Percentiles rank a stretch among this genome's conserved stretches.
Evolutionary conservation across 2,888 invertebrate genomes (phyloP).

Genomic region (Acleris holmiana): DNA sequence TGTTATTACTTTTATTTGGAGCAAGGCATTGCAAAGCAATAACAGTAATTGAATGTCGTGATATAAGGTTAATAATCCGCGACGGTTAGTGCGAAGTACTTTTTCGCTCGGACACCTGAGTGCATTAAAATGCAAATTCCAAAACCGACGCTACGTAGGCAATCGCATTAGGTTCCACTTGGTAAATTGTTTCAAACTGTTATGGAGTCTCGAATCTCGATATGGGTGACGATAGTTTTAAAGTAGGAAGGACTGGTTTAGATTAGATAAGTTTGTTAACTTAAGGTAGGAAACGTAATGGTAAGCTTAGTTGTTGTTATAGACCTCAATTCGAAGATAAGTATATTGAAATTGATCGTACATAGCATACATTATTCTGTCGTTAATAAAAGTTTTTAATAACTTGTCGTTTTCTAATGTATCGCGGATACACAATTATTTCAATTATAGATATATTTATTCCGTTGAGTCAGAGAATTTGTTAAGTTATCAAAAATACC

Average conservation of each 20-base stretch:
- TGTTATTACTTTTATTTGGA: too few relatives aligned
- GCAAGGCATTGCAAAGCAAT: slow-evolving; percentile 9
- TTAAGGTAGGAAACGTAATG: not conserved
- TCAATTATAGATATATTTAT: too few relatives aligned
- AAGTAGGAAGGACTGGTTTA: not conserved
- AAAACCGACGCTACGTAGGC: not conserved
- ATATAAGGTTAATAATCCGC: slow-evolving; percentile 2
- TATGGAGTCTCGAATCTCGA: slow-evolving; percentile 12
- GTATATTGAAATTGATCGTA: too few relatives aligned
- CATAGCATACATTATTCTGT: too few relatives aligned
- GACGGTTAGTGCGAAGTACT: slow-evolving; percentile 12
- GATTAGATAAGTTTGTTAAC: too few relatives aligned
- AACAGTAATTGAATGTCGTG: slow-evolving; percentile 18
- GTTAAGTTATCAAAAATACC: not conserved
- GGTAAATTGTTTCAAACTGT: slow-evolving; percentile 8
- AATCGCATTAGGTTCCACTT: slow-evolving; percentile 4
- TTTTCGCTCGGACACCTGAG: slow-evolving; percentile 21
- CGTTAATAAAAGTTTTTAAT: too few relatives aligned
- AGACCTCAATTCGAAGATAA: too few relatives aligned
- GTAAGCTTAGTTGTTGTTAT: not conserved
- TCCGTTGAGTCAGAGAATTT: too few relatives aligned
- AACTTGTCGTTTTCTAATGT: too few relatives aligned
- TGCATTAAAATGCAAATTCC: slow-evolving; percentile 13
- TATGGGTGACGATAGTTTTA: slow-evolving; percentile 1
- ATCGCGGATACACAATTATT: too few relatives aligned